Evolutionary conservation across 2,888 invertebrate genomes (phyloP), one percentile per base, ranked within the genome.

Genomic region (Aproaerema taeniolella): DNA sequence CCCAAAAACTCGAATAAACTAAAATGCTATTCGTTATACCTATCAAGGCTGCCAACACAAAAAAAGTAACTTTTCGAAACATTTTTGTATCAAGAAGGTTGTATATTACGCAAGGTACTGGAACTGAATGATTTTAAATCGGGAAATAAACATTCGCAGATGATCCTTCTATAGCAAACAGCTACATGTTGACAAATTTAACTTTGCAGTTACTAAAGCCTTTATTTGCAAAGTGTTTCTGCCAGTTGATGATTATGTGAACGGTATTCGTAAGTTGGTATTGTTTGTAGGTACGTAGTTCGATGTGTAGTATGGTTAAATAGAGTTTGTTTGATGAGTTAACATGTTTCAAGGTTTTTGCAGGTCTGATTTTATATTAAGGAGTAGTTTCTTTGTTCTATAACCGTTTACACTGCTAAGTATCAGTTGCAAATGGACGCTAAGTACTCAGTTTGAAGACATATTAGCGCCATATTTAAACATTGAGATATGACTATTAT

Each of bases 1-100:
- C 78, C 75, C 77, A 86, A 55, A 86, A 86, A 60, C 77, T 78
- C 0, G 83, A 85, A 49, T 68, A 73, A 2, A 74, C 41, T 9
- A 52, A 49, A 8, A 55, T 58, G 34, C 61, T 49, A 28, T 15
- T 11, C 2, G n/a, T n/a, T 9, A 9, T 9, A 9, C 66, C 64
- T 42, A 64, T 45, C 12, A 59, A 25, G 37, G 50, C 44, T 34
- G 53, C 41, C 37, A 62, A 17, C n/a, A 61, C 36, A 11, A 67
- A 41, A 50, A 59, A 36, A 42, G 45, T 15, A 11, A 35, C 26
- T 50, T 53, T 54, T 15, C 53, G 46, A 32, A 25, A 33, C 49
- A 54, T 52, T 40, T 42, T 48, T 25, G 2, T 37, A 24, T 28
- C 40, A 31, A 29, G 34, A 31, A 26, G 2, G 9, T 28, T 31